phyloP scores from a whole-genome alignment of 2,888 invertebrate species.

The Crocallis elinguaria region DNA sequence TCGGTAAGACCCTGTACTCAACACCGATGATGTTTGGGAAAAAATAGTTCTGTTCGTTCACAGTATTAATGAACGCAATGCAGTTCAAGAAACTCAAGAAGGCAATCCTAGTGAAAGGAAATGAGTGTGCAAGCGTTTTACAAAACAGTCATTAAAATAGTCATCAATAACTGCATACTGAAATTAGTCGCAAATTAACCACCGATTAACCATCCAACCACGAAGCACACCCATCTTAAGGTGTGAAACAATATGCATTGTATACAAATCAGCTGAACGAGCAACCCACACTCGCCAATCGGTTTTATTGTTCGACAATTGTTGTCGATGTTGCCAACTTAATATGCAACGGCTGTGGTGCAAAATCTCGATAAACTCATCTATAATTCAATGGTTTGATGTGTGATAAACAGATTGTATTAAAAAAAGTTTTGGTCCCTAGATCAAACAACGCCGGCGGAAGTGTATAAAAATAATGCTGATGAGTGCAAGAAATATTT shows the following conservation, averaged over 20 bases:
- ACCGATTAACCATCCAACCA: slow-evolving; percentile 57
- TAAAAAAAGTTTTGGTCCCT: too few species aligned
- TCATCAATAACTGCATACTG: not conserved
- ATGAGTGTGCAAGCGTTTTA: too few species aligned
- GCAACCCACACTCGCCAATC: slow-evolving; percentile 34
- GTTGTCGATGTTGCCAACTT: slow-evolving; percentile 37
- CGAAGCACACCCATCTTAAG: slow-evolving; percentile 31
- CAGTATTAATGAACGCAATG: too few species aligned
- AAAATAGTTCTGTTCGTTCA: too few species aligned
- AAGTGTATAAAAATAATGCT: not conserved
- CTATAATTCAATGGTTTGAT: slow-evolving; percentile 31
- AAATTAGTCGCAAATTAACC: slow-evolving; percentile 39
- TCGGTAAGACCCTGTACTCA: too few species aligned
- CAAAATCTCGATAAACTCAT: slow-evolving; percentile 35
- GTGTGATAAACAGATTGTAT: not conserved
- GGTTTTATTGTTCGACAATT: slow-evolving; percentile 34
- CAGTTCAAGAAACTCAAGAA: not conserved
- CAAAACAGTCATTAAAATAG: not conserved
- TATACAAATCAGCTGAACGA: slow-evolving; percentile 73
- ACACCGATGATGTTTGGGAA: too few species aligned
- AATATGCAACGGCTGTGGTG: slow-evolving; percentile 31
- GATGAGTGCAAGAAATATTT: too few species aligned
- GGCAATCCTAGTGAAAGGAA: not conserved
- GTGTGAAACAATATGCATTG: slow-evolving; percentile 78
- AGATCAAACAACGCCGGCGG: too few species aligned